Evolutionary conservation across 2,797 vertebrate species (phyloP).

Genomic region (Rhinophrynus dorsalis): DNA sequence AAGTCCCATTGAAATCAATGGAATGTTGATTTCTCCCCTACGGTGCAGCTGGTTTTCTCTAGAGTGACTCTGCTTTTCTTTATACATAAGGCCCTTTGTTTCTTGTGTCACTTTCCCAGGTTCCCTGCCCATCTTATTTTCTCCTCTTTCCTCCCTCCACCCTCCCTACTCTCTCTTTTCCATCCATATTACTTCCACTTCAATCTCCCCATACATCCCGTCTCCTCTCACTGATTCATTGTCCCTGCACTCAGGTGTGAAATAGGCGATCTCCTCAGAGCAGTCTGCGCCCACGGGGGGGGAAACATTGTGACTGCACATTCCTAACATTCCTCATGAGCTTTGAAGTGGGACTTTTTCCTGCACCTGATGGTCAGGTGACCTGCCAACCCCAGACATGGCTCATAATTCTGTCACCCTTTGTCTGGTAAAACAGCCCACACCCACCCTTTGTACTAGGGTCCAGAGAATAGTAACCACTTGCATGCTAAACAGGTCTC

Average conservation of each 20-base stretch:
- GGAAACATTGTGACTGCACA: slow-evolving; percentile 11
- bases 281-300: slow-evolving; percentile 18
- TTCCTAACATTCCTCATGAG: slow-evolving; percentile 21
- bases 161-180: too few relatives aligned
- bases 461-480: too few relatives aligned
- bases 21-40: too few relatives aligned
- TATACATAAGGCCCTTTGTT: too few relatives aligned
- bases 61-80: too few relatives aligned
- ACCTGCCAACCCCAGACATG: neutral
- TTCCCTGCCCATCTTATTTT: neutral
- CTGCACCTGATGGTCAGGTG: slow-evolving; percentile 15
- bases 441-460: too few relatives aligned
- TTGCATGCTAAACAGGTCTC: too few relatives aligned
- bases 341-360: slow-evolving; percentile 35
- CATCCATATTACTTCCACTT: neutral
- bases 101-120: too few relatives aligned
- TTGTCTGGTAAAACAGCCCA: neutral
- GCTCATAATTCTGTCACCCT: neutral
- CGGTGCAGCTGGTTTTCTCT: too few relatives aligned
- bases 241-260: slow-evolving; percentile 12
- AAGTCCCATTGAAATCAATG: too few relatives aligned
- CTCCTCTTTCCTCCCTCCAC: neutral
- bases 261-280: neutral
- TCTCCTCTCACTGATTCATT: neutral
- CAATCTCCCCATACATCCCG: neutral